Percentiles rank a stretch among this genome's conserved stretches.
These are phyloP conservation scores for Aphis gossypii DNA, from an alignment of 1,140 invertebrate species.

Conservation along the genomic window DNA sequence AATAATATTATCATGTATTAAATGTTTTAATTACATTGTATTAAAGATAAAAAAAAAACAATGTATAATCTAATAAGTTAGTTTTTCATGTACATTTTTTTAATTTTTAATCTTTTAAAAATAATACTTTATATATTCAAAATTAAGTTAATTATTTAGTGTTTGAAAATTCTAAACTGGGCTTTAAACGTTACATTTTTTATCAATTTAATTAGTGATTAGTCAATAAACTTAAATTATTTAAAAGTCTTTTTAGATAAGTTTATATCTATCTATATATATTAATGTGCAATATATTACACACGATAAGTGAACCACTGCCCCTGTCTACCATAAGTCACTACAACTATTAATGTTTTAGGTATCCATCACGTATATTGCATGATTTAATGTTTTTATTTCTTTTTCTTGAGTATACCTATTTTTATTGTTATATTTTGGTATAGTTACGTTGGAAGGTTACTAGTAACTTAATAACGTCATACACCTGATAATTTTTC, in stretches of 20 bases:
- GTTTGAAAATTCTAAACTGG: background rate
- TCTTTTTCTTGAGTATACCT: background rate
- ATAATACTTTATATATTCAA: background rate
- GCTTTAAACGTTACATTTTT: background rate
- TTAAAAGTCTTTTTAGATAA: background rate
- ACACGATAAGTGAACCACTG: background rate
- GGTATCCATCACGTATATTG: constrained; percentile 25
- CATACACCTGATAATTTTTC: constrained; percentile 17
- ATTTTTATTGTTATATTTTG: constrained; percentile 48
- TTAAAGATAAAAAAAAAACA: constrained; percentile 33
- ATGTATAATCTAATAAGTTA: background rate
- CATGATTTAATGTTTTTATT: constrained; percentile 21
- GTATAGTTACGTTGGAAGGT: background rate
- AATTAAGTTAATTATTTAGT: background rate
- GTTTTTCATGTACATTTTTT: background rate
- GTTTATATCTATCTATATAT: background rate
- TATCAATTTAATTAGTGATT: background rate
- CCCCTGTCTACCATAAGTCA: background rate
- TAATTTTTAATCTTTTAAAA: background rate
- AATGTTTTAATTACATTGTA: background rate
- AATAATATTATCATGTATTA: background rate
- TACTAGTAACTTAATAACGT: constrained; percentile 37
- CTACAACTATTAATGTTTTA: background rate
- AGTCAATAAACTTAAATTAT: background rate
- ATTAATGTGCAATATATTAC: background rate